Percentiles rank a stretch among this genome's conserved stretches.
Conservation (phyloP, 2,888 invertebrate genomes). For the Cantharis flavilabris region DNA sequence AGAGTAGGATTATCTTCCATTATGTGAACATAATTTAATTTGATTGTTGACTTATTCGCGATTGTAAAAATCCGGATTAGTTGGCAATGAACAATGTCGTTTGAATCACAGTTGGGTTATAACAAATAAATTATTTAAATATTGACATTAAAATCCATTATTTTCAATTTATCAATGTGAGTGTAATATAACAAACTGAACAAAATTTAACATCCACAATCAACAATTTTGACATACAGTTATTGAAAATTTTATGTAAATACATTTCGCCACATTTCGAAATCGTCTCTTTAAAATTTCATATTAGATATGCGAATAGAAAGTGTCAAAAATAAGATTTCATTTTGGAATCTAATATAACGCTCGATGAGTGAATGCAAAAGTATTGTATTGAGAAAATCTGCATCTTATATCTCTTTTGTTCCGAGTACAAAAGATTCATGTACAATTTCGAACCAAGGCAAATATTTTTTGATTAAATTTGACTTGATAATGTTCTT, state of each 20-base stretch:
- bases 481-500: neutral
- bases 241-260: conserved; percentile 19
- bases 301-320: conserved; percentile 23
- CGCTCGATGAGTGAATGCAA: conserved; percentile 21
- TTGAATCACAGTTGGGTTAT: too few relatives aligned
- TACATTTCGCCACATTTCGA: conserved; percentile 17
- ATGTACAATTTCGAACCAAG: neutral
- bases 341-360: conserved; percentile 26
- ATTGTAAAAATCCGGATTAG: too few relatives aligned
- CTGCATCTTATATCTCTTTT: conserved; percentile 33
- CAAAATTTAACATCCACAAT: neutral
- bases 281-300: conserved; percentile 23
- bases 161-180: neutral
- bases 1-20: too few relatives aligned
- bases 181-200: neutral
- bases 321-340: conserved; percentile 24
- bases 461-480: neutral
- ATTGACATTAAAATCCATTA: neutral
- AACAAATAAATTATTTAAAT: neutral
- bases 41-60: too few relatives aligned
- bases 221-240: conserved; percentile 5
- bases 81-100: too few relatives aligned
- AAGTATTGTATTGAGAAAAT: conserved; percentile 36
- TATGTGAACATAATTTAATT: too few relatives aligned
- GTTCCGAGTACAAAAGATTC: neutral